phyloP scores from a whole-genome alignment of 2,888 invertebrate species.

The Syrista parreyssii region DNA sequence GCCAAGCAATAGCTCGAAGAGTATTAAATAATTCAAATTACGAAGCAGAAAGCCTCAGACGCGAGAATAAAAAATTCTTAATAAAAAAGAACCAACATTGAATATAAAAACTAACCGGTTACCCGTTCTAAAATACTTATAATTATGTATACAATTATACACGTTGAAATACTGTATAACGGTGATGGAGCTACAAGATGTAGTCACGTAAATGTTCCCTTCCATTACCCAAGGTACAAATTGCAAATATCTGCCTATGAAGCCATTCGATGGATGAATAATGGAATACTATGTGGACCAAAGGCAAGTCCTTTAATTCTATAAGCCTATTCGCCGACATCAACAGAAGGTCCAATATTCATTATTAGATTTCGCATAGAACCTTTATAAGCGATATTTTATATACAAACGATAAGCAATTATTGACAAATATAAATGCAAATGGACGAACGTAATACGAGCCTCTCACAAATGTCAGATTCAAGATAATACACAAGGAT shows the following conservation, averaged over 20 bases:
- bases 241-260: background rate
- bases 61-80: background rate
- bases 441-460: background rate
- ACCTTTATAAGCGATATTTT: background rate
- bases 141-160: too few relatives aligned
- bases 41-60: background rate
- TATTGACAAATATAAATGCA: background rate
- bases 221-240: background rate
- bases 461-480: background rate
- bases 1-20: background rate
- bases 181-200: background rate
- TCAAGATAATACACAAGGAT: background rate
- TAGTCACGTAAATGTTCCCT: background rate
- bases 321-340: background rate
- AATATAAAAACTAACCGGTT: background rate
- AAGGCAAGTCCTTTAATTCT: background rate
- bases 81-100: background rate
- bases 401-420: background rate
- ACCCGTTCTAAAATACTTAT: background rate
- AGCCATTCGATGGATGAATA: background rate
- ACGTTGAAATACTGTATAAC: background rate
- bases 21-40: background rate
- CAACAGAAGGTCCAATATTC: background rate
- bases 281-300: background rate
- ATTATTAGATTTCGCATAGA: background rate